A percentile compares a stretch with the other conserved stretches of the same genome.
Conservation (phyloP, 2,113 vertebrate species). For the Misgurnus mizolepis region DNA sequence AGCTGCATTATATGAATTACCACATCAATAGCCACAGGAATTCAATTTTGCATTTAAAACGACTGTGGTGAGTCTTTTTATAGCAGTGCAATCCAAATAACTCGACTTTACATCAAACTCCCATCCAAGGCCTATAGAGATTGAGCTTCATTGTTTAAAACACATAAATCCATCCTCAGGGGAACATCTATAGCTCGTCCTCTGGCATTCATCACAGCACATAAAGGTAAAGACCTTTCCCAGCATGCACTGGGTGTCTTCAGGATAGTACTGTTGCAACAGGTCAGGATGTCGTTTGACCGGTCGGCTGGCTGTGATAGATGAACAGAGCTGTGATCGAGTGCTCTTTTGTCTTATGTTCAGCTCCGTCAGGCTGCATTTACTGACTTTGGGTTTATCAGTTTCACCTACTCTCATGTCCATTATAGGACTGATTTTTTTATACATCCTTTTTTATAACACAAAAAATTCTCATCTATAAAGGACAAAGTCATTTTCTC, state of each 20-base stretch:
- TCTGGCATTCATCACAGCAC: not conserved
- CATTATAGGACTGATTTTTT: no score
- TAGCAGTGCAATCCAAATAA: not conserved
- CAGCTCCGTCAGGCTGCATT: conserved; percentile 33
- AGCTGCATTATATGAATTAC: not conserved
- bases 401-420: not conserved
- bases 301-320: conserved; percentile 16
- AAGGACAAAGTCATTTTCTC: no score
- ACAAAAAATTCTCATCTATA: no score
- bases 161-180: not conserved
- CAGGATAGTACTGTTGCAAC: not conserved
- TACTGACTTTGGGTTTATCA: conserved; percentile 20
- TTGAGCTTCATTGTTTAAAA: not conserved
- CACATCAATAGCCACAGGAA: not conserved
- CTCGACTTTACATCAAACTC: not conserved
- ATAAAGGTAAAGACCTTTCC: conserved; percentile 37
- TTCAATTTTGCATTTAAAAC: not conserved
- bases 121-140: not conserved
- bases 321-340: conserved; percentile 41
- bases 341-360: conserved; percentile 17
- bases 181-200: not conserved
- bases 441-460: no score
- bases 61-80: not conserved
- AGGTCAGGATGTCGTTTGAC: conserved; percentile 26
- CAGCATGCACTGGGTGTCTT: conserved; percentile 11